phyloP scores from a whole-genome alignment of 2,888 invertebrate genomes.

The Limenitis camilla region DNA sequence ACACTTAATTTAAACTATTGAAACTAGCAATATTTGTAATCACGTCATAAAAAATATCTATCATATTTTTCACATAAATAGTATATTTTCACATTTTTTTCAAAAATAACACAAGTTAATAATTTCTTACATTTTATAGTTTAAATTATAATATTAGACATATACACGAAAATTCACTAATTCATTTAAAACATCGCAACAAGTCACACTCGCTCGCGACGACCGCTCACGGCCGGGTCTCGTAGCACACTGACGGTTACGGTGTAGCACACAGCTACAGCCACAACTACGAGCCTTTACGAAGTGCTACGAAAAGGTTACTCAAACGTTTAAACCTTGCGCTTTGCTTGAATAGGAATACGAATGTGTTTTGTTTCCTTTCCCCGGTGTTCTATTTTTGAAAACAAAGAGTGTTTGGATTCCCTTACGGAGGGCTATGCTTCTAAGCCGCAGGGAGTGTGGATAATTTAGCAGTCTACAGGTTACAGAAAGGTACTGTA shows the following conservation, averaged over 20 bases:
- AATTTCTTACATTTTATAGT: not conserved
- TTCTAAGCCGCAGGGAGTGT: slow-evolving; percentile 19
- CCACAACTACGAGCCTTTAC: slow-evolving; percentile 40
- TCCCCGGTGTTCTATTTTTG: slow-evolving; percentile 54
- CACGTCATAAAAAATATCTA: not conserved
- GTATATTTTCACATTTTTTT: too few relatives aligned
- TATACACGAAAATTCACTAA: slow-evolving; percentile 12
- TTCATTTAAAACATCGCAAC: slow-evolving; percentile 33
- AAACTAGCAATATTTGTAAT: slow-evolving; percentile 22
- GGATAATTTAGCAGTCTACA: not conserved
- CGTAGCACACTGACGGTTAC: slow-evolving; percentile 52
- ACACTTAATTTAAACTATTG: too few relatives aligned
- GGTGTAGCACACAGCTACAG: slow-evolving; percentile 47
- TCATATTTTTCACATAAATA: too few relatives aligned
- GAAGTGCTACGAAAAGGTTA: slow-evolving; percentile 47
- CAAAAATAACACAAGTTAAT: too few relatives aligned
- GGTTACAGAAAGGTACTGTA: not conserved
- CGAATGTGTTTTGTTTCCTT: slow-evolving; percentile 57
- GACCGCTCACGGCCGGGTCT: slow-evolving; percentile 39
- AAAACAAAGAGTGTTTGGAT: slow-evolving; percentile 55
- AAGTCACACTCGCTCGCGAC: slow-evolving; percentile 30
- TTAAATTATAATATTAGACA: not conserved
- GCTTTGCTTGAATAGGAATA: slow-evolving; percentile 62
- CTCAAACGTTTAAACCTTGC: slow-evolving; percentile 60
- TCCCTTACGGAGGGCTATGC: slow-evolving; percentile 32